Evolutionary conservation across 2,888 invertebrate species (phyloP).

Genomic region (Xanthorhoe designata): DNA sequence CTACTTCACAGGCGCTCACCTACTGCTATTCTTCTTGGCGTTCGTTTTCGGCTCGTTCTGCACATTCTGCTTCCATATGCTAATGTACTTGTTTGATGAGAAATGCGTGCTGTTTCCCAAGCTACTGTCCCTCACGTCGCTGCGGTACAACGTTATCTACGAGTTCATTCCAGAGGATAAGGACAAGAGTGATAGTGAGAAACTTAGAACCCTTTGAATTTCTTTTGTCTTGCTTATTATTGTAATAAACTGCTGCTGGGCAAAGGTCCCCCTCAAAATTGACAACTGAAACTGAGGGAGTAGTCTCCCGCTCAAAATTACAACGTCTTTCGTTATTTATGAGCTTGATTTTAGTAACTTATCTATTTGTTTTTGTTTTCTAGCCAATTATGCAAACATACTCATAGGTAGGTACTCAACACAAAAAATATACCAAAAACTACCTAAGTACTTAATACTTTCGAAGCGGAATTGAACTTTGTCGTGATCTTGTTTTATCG

Average conservation of each 20-base stretch:
- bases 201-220: constrained; percentile 43
- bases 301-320: no score
- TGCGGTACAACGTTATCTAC: constrained; percentile 64
- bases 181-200: constrained; percentile 56
- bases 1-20: constrained; percentile 66
- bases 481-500: no score
- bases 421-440: no score
- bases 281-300: no score
- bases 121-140: constrained; percentile 61
- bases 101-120: constrained; percentile 78
- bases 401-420: no score
- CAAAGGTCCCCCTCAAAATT: no score
- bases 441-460: no score
- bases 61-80: constrained; percentile 78
- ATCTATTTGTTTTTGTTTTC: no score
- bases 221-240: not conserved
- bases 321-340: not conserved
- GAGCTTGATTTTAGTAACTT: no score
- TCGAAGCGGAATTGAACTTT: no score
- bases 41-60: constrained; percentile 80
- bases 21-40: constrained; percentile 74
- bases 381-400: no score
- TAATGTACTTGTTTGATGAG: constrained; percentile 79
- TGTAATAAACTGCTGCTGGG: no score
- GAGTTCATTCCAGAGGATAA: constrained; percentile 65